Conservation (phyloP, 2,113 vertebrate species). For the Albula goreensis region DNA sequence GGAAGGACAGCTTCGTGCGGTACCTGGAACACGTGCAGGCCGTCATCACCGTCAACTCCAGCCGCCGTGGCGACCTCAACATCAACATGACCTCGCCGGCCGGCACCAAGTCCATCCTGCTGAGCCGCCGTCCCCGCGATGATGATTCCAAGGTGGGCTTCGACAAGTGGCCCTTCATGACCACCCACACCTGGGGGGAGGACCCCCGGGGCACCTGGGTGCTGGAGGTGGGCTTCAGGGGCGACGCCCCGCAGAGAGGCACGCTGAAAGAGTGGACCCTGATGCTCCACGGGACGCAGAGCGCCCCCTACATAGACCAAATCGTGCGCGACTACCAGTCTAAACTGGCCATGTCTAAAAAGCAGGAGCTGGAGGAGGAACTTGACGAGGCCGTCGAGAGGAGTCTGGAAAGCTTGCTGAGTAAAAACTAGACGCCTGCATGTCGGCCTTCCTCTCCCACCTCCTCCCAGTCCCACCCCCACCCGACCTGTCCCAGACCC, state of each 20-base stretch:
- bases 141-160: constrained; percentile 96
- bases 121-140: constrained; percentile 92
- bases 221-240: constrained; percentile 87
- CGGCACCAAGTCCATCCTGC: constrained; percentile 95
- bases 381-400: constrained; percentile 94
- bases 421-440: constrained; percentile 81
- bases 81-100: constrained; percentile 98
- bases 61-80: constrained; percentile 89
- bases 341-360: constrained; percentile 99
- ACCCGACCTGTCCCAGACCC: constrained; percentile 38
- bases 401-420: constrained; percentile 92
- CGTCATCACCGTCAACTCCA: constrained; percentile 90
- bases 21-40: constrained; percentile 97
- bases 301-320: constrained; percentile 97
- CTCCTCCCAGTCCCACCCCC: constrained; percentile 38
- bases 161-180: constrained; percentile 99
- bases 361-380: constrained; percentile 97
- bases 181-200: constrained; percentile 97
- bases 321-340: constrained; percentile 97
- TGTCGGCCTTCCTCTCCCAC: constrained; percentile 50
- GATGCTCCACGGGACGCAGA: constrained; percentile 97
- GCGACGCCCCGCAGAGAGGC: constrained; percentile 80
- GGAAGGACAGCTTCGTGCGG: constrained; percentile 95
- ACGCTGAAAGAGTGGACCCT: constrained; percentile 95
- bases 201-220: constrained; percentile 94